A percentile compares a stretch with the other conserved stretches of the same genome.
Conservation (phyloP, 2,113 vertebrate genomes). For the Calyptommatus sinebrachiatus region DNA sequence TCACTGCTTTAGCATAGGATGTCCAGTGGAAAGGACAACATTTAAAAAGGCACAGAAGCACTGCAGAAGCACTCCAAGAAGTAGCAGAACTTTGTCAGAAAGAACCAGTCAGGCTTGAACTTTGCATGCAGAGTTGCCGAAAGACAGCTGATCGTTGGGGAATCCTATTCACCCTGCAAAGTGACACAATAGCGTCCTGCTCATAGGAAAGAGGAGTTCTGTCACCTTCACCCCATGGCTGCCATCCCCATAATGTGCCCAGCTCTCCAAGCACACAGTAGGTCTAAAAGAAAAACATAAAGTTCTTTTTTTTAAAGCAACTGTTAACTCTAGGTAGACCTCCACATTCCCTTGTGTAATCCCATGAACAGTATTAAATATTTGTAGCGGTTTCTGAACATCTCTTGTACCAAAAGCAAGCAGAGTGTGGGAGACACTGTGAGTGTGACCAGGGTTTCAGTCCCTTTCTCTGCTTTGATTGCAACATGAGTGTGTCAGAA, state of each 20-base stretch:
- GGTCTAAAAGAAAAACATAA: no score
- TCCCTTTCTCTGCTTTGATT: no score
- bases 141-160: background rate
- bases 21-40: background rate
- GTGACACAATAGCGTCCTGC: background rate
- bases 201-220: background rate
- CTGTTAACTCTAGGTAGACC: background rate
- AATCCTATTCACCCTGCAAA: background rate
- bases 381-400: background rate
- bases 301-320: no score
- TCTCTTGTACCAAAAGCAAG: background rate
- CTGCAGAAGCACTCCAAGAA: background rate
- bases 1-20: background rate
- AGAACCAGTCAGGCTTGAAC: background rate
- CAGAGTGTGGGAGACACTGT: background rate
- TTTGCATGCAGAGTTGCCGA: no score
- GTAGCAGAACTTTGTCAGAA: no score
- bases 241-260: background rate
- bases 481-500: no score
- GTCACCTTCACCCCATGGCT: no score
- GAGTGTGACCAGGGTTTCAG: no score
- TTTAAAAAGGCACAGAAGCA: background rate
- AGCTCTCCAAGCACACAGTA: no score
- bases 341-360: background rate
- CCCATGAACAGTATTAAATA: slow-evolving; percentile 19